A percentile compares a stretch with the other conserved stretches of the same genome.
phyloP scores from a whole-genome alignment of 2,113 vertebrate genomes.

The Proteles cristata region DNA sequence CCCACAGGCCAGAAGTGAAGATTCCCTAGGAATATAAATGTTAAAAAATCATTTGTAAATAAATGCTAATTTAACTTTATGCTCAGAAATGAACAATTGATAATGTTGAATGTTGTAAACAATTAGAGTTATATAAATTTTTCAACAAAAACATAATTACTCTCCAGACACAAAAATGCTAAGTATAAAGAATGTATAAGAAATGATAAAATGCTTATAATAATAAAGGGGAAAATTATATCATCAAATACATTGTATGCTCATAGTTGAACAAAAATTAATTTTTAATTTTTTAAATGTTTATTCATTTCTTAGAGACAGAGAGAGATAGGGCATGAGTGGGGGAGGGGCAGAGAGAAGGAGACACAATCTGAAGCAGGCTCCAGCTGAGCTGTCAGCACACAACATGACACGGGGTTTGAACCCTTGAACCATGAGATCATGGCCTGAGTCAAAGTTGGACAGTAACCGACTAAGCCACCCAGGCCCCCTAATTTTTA shows the following conservation, averaged over 20 bases:
- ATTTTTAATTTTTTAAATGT: too few relatives aligned
- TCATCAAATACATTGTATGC: not conserved
- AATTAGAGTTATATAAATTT: not conserved
- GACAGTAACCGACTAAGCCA: too few relatives aligned
- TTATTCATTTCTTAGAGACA: too few relatives aligned
- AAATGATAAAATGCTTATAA: not conserved
- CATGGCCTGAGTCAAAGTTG: too few relatives aligned
- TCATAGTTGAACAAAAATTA: not conserved
- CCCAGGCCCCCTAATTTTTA: not conserved
- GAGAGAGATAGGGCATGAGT: too few relatives aligned
- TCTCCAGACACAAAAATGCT: not conserved
- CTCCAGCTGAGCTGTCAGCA: too few relatives aligned
- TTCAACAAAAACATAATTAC: not conserved
- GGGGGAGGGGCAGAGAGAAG: too few relatives aligned
- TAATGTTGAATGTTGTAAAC: not conserved
- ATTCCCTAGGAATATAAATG: not conserved
- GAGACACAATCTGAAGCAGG: too few relatives aligned
- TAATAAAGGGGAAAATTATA: not conserved
- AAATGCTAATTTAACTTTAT: not conserved
- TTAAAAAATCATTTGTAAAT: not conserved
- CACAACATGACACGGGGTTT: too few relatives aligned
- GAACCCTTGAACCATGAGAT: too few relatives aligned
- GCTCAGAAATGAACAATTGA: not conserved
- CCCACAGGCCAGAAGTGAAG: not conserved
- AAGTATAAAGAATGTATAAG: not conserved